Conservation (phyloP, 2,797 vertebrate genomes). For the Dicrostonyx torquatus region DNA sequence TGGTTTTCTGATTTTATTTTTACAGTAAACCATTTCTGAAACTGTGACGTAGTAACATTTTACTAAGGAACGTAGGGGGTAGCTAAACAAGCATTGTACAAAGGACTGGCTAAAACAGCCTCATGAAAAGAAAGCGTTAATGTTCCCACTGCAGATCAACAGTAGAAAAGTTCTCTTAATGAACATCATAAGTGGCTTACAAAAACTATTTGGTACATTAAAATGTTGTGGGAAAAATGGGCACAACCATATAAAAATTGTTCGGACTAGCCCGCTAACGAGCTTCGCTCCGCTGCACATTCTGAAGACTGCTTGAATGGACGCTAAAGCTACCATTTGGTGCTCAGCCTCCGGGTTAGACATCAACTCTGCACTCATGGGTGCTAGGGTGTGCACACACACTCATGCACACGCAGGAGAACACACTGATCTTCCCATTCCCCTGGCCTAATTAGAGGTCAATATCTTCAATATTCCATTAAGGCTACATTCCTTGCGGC, state of each 20-base stretch:
- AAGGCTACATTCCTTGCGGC: neutral
- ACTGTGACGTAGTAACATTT: constrained; percentile 11
- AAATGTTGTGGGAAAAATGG: neutral
- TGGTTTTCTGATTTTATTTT: neutral
- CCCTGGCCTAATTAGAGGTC: neutral
- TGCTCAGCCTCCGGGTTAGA: neutral
- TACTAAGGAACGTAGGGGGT: constrained; percentile 38
- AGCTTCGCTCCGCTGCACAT: constrained; percentile 4
- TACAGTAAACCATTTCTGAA: constrained; percentile 49
- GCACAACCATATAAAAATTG: constrained; percentile 24
- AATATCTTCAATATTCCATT: constrained; percentile 34
- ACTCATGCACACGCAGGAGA: neutral
- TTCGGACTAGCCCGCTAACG: neutral
- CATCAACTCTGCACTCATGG: neutral
- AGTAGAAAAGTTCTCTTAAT: constrained; percentile 30
- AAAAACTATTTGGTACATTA: constrained; percentile 40
- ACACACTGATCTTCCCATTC: neutral
- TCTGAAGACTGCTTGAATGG: neutral
- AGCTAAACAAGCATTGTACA: constrained; percentile 3
- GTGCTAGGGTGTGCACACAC: neutral
- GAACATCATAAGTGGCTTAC: neutral
- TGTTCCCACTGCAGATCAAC: neutral
- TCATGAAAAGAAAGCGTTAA: constrained; percentile 28
- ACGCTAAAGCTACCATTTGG: neutral
- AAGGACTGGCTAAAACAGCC: neutral